These are phyloP conservation scores for Lepus europaeus DNA, from an alignment of 2,113 vertebrate species.

Conservation along the genomic window DNA sequence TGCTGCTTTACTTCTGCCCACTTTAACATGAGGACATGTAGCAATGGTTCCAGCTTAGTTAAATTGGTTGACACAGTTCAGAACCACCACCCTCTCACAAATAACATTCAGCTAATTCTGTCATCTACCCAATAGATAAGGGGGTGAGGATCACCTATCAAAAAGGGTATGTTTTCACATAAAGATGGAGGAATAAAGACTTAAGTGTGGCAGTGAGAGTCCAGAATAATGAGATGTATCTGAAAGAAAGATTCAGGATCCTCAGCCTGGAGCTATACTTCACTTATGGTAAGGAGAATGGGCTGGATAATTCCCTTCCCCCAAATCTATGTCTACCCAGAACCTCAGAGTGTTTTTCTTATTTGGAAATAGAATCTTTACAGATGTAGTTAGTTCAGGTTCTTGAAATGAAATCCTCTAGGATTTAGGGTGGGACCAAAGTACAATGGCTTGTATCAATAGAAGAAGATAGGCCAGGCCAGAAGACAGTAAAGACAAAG, in stretches of 20 bases:
- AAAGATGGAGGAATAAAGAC: neutral
- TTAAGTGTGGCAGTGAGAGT: neutral
- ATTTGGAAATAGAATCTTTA: conserved; percentile 1
- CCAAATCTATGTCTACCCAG: neutral
- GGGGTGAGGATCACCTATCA: neutral
- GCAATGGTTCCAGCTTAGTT: neutral
- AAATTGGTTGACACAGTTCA: neutral
- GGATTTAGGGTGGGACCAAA: neutral
- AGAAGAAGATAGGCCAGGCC: neutral
- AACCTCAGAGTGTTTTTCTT: neutral
- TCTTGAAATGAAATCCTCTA: neutral
- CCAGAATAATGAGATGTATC: neutral
- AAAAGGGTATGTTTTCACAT: neutral
- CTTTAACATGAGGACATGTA: neutral
- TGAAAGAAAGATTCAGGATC: neutral
- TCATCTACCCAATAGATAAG: neutral
- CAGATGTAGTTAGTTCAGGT: neutral
- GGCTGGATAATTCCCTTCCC: neutral
- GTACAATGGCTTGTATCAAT: neutral
- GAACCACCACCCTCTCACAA: neutral
- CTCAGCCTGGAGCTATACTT: neutral
- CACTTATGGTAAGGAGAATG: neutral
- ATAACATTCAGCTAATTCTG: neutral
- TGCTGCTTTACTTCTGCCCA: neutral
- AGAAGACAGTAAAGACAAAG: neutral